Evolutionary conservation across 2,888 invertebrate genomes (phyloP).

Genomic region (Anodontia alba): DNA sequence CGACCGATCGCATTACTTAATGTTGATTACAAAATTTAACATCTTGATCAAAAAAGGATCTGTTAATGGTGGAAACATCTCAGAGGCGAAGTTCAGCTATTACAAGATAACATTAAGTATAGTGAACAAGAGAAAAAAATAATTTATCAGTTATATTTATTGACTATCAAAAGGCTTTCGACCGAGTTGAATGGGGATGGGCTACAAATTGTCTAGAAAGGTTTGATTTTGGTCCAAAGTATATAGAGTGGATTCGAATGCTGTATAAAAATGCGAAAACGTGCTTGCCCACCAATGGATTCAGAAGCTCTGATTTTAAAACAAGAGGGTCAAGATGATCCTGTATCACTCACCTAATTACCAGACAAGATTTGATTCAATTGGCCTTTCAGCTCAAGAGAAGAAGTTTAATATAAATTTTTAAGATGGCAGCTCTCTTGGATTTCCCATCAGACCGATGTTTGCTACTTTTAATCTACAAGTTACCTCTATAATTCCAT

Average conservation of each 20-base stretch:
- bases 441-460: too few relatives aligned
- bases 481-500: too few relatives aligned
- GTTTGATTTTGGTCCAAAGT: constrained; percentile 19
- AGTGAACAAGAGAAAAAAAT: neutral
- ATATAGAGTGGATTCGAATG: constrained; percentile 5
- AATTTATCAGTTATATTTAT: constrained; percentile 20
- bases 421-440: too few relatives aligned
- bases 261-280: neutral
- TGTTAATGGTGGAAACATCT: constrained; percentile 16
- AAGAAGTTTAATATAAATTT: too few relatives aligned
- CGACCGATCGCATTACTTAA: constrained; percentile 22
- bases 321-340: too few relatives aligned
- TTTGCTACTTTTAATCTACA: too few relatives aligned
- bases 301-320: neutral
- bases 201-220: constrained; percentile 9
- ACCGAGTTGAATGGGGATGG: constrained; percentile 22
- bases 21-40: constrained; percentile 25
- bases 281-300: neutral
- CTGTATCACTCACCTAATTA: too few relatives aligned
- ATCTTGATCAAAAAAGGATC: constrained; percentile 25
- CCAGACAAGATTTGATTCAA: too few relatives aligned
- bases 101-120: constrained; percentile 24
- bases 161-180: constrained; percentile 22
- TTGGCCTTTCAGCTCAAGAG: too few relatives aligned
- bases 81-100: constrained; percentile 6